These are phyloP conservation scores for Onthophagus sagittarius DNA, from an alignment of 2,888 invertebrate genomes.

Conservation along the genomic window DNA sequence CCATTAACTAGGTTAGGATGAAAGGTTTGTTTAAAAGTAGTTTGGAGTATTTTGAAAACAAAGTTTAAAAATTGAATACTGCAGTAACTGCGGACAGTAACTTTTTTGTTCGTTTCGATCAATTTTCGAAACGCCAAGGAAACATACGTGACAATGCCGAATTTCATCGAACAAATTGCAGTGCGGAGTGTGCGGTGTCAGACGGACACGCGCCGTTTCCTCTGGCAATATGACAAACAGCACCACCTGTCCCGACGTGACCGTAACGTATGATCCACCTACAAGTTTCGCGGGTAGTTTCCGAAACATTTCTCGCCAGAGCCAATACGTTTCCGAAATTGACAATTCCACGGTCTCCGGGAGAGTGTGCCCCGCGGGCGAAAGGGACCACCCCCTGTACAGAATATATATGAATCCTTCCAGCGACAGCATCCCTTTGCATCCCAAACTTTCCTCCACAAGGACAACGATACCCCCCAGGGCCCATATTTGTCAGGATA, in stretches of 20 bases:
- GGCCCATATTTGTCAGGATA: conserved; percentile 12
- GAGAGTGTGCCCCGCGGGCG: neutral
- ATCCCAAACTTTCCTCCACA: neutral
- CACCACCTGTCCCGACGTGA: neutral
- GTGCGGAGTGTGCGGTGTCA: neutral
- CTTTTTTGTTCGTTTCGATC: neutral
- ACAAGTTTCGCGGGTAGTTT: neutral
- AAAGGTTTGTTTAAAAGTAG: too few species aligned
- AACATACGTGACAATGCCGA: neutral
- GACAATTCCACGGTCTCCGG: neutral
- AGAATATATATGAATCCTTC: neutral
- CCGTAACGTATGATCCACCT: neutral
- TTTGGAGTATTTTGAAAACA: too few species aligned
- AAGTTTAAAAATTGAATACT: neutral
- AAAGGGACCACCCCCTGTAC: neutral
- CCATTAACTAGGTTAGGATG: too few species aligned
- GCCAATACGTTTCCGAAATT: neutral
- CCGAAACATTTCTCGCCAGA: neutral
- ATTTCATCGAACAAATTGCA: neutral
- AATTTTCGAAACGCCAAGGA: neutral
- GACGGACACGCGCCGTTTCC: neutral
- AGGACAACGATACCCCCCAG: conserved; percentile 8
- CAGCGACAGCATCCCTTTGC: neutral
- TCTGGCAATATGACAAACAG: neutral
- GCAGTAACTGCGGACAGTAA: neutral